Evolutionary conservation across 1,140 invertebrate genomes (phyloP).

Genomic region (Cotesia glomerata): DNA sequence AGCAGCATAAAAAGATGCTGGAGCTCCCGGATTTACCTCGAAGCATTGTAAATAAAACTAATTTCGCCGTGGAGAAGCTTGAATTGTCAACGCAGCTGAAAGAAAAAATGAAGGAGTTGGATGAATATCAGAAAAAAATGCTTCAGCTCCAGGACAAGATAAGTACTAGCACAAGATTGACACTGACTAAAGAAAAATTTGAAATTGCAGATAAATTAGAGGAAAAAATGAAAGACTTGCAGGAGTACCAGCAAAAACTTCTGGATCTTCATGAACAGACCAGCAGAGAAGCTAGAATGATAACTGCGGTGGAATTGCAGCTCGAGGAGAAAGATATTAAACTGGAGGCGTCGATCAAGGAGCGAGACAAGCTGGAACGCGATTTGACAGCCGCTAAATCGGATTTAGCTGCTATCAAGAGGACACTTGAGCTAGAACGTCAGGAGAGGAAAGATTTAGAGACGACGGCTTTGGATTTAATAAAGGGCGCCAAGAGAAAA

Average conservation of each 20-base stretch:
- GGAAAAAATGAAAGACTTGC: constrained; percentile 64
- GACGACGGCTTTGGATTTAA: constrained; percentile 65
- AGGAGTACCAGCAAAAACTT: constrained; percentile 65
- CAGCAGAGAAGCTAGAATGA: constrained; percentile 48
- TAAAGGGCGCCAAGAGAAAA: constrained; percentile 67
- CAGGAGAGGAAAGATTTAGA: constrained; percentile 66
- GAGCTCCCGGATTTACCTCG: constrained; percentile 42
- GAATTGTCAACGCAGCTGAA: constrained; percentile 48
- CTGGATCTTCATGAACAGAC: constrained; percentile 58
- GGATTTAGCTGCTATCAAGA: constrained; percentile 50
- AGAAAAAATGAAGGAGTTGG: constrained; percentile 60
- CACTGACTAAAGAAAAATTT: constrained; percentile 33
- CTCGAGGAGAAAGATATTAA: constrained; percentile 60
- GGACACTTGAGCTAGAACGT: constrained; percentile 63
- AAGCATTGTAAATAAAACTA: constrained; percentile 39
- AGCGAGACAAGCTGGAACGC: constrained; percentile 63
- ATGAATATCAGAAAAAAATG: constrained; percentile 60
- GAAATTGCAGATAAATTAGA: constrained; percentile 52
- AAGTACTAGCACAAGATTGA: constrained; percentile 44
- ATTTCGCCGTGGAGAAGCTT: constrained; percentile 31
- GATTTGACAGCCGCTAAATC: constrained; percentile 61
- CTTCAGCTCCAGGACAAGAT: constrained; percentile 45
- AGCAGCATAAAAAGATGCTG: constrained; percentile 58
- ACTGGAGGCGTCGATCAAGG: constrained; percentile 58
- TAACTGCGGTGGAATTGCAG: constrained; percentile 56